These are phyloP conservation scores for Neolamprologus devosi DNA, from an alignment of 2,113 vertebrate genomes.

Conservation along the genomic window DNA sequence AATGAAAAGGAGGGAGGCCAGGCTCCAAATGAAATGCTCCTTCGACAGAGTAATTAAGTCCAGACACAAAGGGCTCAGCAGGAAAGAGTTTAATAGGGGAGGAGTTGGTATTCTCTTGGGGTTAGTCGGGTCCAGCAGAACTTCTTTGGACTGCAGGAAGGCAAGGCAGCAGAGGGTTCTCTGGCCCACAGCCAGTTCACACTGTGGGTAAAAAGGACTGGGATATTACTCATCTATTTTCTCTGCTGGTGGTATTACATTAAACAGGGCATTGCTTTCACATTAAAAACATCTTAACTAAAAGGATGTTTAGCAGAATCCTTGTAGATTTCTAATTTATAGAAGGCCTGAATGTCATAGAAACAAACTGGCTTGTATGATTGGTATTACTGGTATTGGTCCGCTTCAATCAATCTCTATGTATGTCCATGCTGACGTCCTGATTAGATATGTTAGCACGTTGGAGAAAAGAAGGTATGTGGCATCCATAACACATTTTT, in stretches of 20 bases:
- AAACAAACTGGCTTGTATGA: not conserved
- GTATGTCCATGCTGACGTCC: not conserved
- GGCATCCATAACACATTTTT: not conserved
- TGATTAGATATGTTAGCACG: not conserved
- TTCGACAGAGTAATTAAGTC: conserved; percentile 61
- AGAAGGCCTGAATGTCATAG: not conserved
- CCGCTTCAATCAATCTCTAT: not conserved
- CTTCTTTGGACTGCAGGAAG: conserved; percentile 10
- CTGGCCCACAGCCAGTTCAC: conserved; percentile 7
- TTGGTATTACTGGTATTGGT: not conserved
- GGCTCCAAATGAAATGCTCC: conserved; percentile 49
- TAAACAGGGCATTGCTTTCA: not conserved
- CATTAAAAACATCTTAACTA: not conserved
- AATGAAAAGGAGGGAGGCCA: conserved; percentile 27
- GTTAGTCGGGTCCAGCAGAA: conserved; percentile 5
- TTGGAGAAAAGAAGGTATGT: not conserved
- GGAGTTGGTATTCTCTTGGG: conserved; percentile 49
- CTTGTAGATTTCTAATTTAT: not conserved
- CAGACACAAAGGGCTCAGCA: conserved; percentile 69
- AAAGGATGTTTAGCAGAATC: not conserved
- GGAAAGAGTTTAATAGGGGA: conserved; percentile 58
- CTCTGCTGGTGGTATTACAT: not conserved
- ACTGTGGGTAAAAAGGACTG: not conserved
- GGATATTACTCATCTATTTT: not conserved
- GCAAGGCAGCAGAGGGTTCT: not conserved